A percentile compares a stretch with the other conserved stretches of the same genome.
phyloP scores from a whole-genome alignment of 2,113 vertebrate species.

The Dipodomys spectabilis region DNA sequence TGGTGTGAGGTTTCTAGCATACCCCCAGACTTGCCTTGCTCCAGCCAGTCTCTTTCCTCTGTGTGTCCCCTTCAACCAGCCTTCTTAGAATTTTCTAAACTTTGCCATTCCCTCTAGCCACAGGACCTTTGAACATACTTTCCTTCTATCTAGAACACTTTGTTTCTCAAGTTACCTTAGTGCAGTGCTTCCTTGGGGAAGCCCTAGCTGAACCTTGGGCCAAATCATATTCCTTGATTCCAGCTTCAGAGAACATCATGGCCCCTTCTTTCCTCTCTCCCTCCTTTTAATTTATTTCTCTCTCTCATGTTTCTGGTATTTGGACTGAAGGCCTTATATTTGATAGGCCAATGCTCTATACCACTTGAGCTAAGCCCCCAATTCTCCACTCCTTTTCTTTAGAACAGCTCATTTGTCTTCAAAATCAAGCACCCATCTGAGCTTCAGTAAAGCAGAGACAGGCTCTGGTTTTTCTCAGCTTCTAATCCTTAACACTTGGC shows the following conservation, averaged over 20 bases:
- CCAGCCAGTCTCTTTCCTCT: not conserved
- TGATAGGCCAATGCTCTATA: too few relatives aligned
- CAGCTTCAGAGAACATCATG: not conserved
- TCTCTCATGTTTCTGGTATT: too few relatives aligned
- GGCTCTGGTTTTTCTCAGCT: constrained; percentile 52
- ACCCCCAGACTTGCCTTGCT: not conserved
- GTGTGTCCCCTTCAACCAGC: not conserved
- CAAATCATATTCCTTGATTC: not conserved
- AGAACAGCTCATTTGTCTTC: constrained; percentile 1
- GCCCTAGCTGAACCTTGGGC: not conserved
- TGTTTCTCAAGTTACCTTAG: not conserved
- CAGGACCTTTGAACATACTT: not conserved
- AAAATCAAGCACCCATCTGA: not conserved
- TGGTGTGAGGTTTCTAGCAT: not conserved
- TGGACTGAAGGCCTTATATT: too few relatives aligned
- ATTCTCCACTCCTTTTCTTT: not conserved
- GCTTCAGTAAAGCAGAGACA: constrained; percentile 54
- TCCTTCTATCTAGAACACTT: not conserved
- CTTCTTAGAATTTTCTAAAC: not conserved
- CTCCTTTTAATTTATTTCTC: too few relatives aligned
- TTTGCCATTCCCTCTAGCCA: not conserved
- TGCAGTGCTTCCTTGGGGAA: not conserved
- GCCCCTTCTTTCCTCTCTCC: too few relatives aligned
- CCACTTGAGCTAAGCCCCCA: too few relatives aligned
- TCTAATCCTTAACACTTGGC: constrained; percentile 24